Base-by-base conservation (phyloP, 2,888 invertebrate species). In the Trypoxylon attenuatum region DNA sequence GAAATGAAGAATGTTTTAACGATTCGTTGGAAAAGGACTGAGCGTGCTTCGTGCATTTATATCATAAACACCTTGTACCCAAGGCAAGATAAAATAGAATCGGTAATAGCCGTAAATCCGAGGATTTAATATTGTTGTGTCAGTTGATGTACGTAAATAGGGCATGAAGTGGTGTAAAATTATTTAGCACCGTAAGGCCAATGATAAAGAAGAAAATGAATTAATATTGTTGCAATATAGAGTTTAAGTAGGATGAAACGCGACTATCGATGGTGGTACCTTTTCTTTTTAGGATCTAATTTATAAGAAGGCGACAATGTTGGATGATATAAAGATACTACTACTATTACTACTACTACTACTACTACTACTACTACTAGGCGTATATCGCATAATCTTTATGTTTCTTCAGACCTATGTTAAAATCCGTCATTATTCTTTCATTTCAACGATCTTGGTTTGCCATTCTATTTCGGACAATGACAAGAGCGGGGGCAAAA, bases 181-280 rank as follows among this genome's bases (percentile, higher is more conserved):
- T 64, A 63, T 73, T 64, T 59, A 43, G n/a, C n/a, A n/a, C n/a
- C n/a, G n/a, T n/a, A 0, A 33, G n/a, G 64, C 70, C 51, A 49
- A 62, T 39, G 57, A 61, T 43, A 54, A 61, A 47, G 41, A 60
- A 8, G 53, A 45, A 41, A 63, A 59, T 67, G 23, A 58, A 73
- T 59, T 62, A 68, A 76, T 47, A 68, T 79, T 75, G 74, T 79
- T 76, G 74, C 74, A 71, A 76, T 72, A 69, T 75, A 79, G 69
- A 64, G 22, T 60, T 70, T 76, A 79, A 73, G 38, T 73, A 73
- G 73, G 25, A 45, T 70, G 60, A 69, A 58, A 57, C 54, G 56
- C 52, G 62, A 67, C 47, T 73, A 59, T 52, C 56, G 41, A 62
- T 25, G 56, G 61, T 62, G 69, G 73, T 69, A 72, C 59, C 57